Evolutionary conservation across 2,113 vertebrate species (phyloP).

Genomic region (Urocitellus parryii): DNA sequence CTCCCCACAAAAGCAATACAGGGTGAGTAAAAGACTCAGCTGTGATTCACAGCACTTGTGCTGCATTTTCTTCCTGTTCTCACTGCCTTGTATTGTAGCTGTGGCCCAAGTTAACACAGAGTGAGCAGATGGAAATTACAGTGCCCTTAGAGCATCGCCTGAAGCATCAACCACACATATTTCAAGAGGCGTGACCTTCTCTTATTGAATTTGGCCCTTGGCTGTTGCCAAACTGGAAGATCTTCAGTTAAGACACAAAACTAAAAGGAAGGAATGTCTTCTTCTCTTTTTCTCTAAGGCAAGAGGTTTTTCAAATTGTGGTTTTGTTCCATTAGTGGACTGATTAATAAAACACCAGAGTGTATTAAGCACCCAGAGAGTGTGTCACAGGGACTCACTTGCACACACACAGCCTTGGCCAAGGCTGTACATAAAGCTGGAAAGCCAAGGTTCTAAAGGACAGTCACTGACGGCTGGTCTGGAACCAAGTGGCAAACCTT

Average conservation of each 20-base stretch:
- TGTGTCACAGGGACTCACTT: background rate
- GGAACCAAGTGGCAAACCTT: background rate
- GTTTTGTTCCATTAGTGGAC: background rate
- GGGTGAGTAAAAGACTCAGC: background rate
- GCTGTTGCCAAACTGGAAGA: background rate
- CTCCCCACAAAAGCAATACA: background rate
- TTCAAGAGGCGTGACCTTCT: background rate
- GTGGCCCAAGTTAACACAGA: background rate
- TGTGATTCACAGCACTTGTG: background rate
- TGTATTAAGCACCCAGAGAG: background rate
- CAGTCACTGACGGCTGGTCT: background rate
- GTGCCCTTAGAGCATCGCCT: background rate
- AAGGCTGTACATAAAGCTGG: background rate
- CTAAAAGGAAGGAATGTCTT: background rate
- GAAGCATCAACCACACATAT: background rate
- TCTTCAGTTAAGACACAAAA: background rate
- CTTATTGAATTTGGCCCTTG: background rate
- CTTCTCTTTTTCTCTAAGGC: background rate
- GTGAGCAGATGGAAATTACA: background rate
- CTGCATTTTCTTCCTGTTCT: background rate
- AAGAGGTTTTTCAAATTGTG: constrained; percentile 21
- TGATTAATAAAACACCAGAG: background rate
- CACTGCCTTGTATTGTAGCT: background rate
- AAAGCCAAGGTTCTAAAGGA: background rate
- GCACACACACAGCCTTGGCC: background rate